Conservation (phyloP, 1,140 invertebrate genomes). For the Drosophila arawakana region DNA sequence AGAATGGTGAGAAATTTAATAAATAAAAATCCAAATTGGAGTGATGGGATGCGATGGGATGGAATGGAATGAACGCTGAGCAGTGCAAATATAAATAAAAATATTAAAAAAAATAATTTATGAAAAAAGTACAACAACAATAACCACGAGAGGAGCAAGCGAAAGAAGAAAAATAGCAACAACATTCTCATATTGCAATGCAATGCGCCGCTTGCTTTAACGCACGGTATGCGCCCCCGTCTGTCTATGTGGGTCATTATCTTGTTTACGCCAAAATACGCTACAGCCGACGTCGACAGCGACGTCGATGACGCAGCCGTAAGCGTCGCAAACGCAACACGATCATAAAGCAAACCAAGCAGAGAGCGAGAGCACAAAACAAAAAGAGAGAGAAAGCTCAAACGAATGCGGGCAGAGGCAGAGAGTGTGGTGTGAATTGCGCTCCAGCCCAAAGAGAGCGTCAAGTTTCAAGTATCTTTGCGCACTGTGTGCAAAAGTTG, state of each 20-base stretch:
- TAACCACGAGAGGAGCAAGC: neutral
- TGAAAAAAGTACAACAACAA: constrained; percentile 17
- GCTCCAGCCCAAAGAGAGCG: constrained; percentile 5
- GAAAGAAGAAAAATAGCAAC: constrained; percentile 14
- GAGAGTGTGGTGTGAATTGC: neutral
- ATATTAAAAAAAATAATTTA: constrained; percentile 30
- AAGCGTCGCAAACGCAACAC: constrained; percentile 19
- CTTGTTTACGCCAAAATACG: constrained; percentile 69
- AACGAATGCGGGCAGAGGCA: too few relatives aligned
- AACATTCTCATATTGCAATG: constrained; percentile 43
- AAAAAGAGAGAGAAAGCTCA: neutral
- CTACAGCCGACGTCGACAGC: constrained; percentile 7
- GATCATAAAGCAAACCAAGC: constrained; percentile 9
- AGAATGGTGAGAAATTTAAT: neutral
- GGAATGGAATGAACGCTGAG: neutral
- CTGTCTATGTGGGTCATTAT: constrained; percentile 71
- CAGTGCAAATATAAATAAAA: constrained; percentile 5
- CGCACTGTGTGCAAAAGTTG: constrained; percentile 35
- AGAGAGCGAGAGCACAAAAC: neutral
- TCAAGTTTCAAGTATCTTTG: constrained; percentile 11
- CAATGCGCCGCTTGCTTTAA: constrained; percentile 53
- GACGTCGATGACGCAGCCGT: constrained; percentile 48
- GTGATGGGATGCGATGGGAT: too few relatives aligned
- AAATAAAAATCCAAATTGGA: constrained; percentile 33
- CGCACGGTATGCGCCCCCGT: constrained; percentile 53